Evolutionary conservation across 1,140 invertebrate species (phyloP).

Genomic region (Bombus breviceps): DNA sequence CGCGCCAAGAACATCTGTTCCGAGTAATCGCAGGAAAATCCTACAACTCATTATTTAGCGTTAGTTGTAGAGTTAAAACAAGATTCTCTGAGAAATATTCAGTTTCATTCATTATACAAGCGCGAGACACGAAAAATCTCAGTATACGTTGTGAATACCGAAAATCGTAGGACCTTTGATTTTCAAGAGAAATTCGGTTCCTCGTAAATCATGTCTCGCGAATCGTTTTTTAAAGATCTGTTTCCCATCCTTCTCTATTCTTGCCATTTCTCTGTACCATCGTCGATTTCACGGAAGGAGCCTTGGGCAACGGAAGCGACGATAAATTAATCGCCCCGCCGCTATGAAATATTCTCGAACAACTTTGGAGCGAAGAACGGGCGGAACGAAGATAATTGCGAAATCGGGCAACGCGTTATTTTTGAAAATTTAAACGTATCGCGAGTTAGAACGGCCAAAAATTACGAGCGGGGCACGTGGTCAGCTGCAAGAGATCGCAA

Average conservation of each 20-base stretch:
- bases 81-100: too few species aligned
- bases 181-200: background rate
- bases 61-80: background rate
- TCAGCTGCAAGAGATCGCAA: constrained; percentile 33
- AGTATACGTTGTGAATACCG: too few species aligned
- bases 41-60: background rate
- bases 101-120: too few species aligned
- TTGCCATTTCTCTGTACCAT: too few species aligned
- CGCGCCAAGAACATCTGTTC: too few species aligned
- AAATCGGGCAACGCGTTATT: constrained; percentile 34
- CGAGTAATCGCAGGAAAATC: background rate
- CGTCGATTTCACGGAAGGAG: background rate
- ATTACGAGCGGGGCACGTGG: constrained; percentile 34
- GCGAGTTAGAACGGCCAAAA: background rate
- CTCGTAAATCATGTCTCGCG: too few species aligned
- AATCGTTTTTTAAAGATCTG: background rate
- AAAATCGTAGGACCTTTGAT: background rate
- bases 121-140: too few species aligned
- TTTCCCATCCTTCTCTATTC: background rate
- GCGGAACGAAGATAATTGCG: background rate
- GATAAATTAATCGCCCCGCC: constrained; percentile 18
- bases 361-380: constrained; percentile 5
- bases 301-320: background rate
- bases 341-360: constrained; percentile 25
- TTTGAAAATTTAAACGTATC: constrained; percentile 15